phyloP scores from a whole-genome alignment of 64 coral and sea anemone genomes.

The Montipora foliosa region DNA sequence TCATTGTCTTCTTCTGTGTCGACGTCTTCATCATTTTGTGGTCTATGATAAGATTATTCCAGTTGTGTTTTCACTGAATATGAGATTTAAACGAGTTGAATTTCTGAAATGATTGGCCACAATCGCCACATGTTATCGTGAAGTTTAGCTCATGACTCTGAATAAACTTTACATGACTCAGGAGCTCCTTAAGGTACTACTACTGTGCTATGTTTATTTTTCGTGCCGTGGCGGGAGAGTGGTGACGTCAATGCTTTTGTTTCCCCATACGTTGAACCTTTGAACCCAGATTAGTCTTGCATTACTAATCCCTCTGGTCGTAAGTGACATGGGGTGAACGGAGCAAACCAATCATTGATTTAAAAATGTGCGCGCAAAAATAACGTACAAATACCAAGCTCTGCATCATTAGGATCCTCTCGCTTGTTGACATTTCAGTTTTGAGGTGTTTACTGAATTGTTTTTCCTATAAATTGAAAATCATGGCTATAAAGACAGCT shows the following conservation, averaged over 20 bases:
- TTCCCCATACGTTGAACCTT: too few relatives aligned
- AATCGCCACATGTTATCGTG: constrained; percentile 62
- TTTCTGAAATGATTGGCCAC: constrained; percentile 67
- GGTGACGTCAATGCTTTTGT: background rate
- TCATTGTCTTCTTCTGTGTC: too few relatives aligned
- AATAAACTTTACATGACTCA: constrained; percentile 55
- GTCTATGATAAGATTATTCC: background rate
- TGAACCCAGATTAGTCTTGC: too few relatives aligned
- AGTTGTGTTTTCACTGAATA: constrained; percentile 33
- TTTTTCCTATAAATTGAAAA: background rate
- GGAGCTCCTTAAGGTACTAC: background rate
- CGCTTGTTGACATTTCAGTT: background rate
- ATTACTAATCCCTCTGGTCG: too few relatives aligned
- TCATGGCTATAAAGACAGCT: background rate
- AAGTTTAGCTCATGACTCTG: constrained; percentile 80
- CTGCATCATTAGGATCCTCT: too few relatives aligned
- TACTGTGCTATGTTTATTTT: too few relatives aligned
- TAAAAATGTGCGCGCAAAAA: too few relatives aligned
- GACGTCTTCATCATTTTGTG: too few relatives aligned
- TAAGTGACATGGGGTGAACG: too few relatives aligned
- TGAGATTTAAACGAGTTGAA: constrained; percentile 76
- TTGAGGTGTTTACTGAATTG: background rate
- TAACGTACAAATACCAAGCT: too few relatives aligned
- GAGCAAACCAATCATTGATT: too few relatives aligned
- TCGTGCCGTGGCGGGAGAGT: too few relatives aligned